A percentile compares a stretch with the other conserved stretches of the same genome.
These are phyloP conservation scores for Tipula unca DNA, from an alignment of 2,888 invertebrate genomes.

Conservation along the genomic window DNA sequence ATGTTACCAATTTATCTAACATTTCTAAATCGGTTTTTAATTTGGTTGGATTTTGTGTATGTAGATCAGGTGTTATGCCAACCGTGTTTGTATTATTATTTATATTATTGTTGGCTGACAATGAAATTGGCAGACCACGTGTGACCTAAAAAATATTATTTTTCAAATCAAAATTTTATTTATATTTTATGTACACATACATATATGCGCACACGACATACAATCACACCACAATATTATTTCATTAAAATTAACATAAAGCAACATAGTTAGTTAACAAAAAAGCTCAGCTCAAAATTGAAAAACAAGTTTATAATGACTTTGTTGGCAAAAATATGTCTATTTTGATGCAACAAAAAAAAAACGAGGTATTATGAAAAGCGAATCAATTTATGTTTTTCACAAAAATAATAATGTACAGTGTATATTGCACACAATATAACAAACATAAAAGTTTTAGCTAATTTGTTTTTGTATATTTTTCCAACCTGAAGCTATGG, in stretches of 20 bases:
- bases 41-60: constrained; percentile 33
- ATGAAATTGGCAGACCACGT: neutral
- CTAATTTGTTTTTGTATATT: neutral
- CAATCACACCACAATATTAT: too few species aligned
- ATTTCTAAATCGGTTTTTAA: constrained; percentile 51
- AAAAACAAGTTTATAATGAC: neutral
- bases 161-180: neutral
- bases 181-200: neutral
- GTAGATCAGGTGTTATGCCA: neutral
- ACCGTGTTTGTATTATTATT: neutral
- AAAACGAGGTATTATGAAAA: neutral
- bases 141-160: neutral
- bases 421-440: neutral
- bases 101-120: neutral
- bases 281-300: neutral
- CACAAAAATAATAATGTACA: neutral
- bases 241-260: neutral
- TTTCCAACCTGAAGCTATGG: neutral
- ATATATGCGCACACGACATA: neutral
- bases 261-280: too few species aligned
- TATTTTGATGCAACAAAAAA: neutral
- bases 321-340: neutral
- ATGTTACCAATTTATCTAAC: constrained; percentile 54
- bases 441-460: neutral
- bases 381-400: neutral